Conservation (phyloP, 2,888 invertebrate genomes). For the Bombyx huttoni region DNA sequence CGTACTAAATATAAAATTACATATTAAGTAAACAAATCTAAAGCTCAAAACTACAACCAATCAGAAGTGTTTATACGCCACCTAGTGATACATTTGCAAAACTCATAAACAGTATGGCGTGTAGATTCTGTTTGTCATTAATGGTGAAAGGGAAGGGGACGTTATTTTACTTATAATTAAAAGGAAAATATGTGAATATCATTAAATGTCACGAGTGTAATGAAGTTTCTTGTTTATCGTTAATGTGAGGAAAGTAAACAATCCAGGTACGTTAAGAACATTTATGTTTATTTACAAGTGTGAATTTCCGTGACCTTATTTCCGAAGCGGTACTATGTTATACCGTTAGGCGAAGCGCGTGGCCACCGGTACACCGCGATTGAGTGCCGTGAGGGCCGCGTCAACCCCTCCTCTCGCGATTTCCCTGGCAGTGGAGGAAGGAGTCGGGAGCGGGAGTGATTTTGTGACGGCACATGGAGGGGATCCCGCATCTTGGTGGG, state of each 20-base stretch:
- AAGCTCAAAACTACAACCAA: constrained; percentile 19
- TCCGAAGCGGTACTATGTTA: constrained; percentile 54
- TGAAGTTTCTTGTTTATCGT: background rate
- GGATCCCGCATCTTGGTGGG: constrained; percentile 69
- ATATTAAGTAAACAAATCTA: background rate
- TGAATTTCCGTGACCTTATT: constrained; percentile 67
- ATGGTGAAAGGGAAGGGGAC: constrained; percentile 34
- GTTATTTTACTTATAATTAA: constrained; percentile 20
- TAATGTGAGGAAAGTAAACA: constrained; percentile 7
- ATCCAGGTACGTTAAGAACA: constrained; percentile 29
- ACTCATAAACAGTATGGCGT: constrained; percentile 51
- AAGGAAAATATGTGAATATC: constrained; percentile 9
- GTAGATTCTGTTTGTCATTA: constrained; percentile 46
- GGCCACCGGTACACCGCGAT: constrained; percentile 41
- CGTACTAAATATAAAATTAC: background rate
- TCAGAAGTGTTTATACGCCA: constrained; percentile 37
- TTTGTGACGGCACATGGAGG: constrained; percentile 66
- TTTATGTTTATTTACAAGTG: constrained; percentile 35
- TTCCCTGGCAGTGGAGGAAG: constrained; percentile 64
- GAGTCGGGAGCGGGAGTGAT: constrained; percentile 70
- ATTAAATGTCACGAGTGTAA: constrained; percentile 5
- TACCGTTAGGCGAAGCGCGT: constrained; percentile 66
- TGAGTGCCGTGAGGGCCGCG: constrained; percentile 53
- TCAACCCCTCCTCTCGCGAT: constrained; percentile 65
- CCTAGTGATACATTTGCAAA: constrained; percentile 32